phyloP scores from a whole-genome alignment of 2,797 vertebrate genomes.

The Macropodus opercularis region DNA sequence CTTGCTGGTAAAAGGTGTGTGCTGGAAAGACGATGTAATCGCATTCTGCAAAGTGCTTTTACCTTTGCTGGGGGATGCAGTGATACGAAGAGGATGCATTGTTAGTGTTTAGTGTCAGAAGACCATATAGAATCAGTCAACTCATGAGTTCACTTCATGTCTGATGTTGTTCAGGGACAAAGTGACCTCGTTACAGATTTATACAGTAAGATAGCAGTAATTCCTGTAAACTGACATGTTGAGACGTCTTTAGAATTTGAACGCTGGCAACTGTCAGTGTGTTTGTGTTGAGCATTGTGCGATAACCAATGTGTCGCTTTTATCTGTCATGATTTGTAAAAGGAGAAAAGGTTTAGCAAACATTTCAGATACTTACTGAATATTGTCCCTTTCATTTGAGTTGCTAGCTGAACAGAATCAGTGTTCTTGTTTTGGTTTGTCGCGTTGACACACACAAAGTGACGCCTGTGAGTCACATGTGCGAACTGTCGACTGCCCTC shows the following conservation, averaged over 20 bases:
- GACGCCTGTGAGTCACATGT: conserved; percentile 34
- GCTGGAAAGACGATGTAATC: conserved; percentile 40
- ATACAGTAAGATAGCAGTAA: conserved; percentile 18
- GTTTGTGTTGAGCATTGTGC: background rate
- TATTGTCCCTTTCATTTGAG: background rate
- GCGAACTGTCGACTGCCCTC: conserved; percentile 42
- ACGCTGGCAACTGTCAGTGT: conserved; percentile 39
- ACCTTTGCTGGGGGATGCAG: conserved; percentile 23
- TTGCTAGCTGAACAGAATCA: background rate
- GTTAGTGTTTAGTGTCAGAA: conserved; percentile 6
- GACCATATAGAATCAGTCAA: conserved; percentile 29
- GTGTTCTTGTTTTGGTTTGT: conserved; percentile 4
- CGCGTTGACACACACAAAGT: conserved; percentile 15
- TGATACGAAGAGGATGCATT: background rate
- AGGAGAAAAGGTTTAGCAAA: background rate
- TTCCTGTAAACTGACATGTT: conserved; percentile 29
- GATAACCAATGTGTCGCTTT: background rate
- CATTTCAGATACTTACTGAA: too few relatives aligned
- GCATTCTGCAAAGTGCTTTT: conserved; percentile 25
- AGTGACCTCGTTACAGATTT: conserved; percentile 30
- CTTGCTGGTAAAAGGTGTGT: conserved; percentile 56
- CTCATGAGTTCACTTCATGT: conserved; percentile 19
- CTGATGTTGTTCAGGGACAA: conserved; percentile 31
- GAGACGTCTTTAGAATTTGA: conserved; percentile 29
- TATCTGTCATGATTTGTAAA: background rate